Conservation (phyloP, 2,797 vertebrate genomes). For the Sarcoramphus papa region DNA sequence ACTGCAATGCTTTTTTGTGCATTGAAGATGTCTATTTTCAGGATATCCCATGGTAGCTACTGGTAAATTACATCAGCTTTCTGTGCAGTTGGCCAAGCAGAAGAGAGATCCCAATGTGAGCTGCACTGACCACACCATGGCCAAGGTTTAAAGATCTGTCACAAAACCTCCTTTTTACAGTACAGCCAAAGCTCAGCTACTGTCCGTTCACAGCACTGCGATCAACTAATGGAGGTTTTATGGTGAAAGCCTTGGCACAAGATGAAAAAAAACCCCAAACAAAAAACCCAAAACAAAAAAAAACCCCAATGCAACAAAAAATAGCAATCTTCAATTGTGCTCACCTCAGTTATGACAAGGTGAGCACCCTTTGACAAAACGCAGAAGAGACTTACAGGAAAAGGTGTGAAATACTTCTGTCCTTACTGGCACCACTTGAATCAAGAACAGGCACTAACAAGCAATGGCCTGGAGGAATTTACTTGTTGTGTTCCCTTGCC, state of each 20-base stretch:
- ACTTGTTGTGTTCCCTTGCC: constrained; percentile 53
- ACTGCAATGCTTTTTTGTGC: background rate
- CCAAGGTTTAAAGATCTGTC: background rate
- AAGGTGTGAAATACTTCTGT: constrained; percentile 57
- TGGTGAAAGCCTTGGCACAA: background rate
- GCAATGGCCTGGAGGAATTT: constrained; percentile 66
- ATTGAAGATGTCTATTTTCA: background rate
- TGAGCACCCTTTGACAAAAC: constrained; percentile 27
- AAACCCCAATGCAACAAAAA: background rate
- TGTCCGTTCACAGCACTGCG: background rate
- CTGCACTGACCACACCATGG: background rate
- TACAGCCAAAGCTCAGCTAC: background rate
- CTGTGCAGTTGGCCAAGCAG: background rate
- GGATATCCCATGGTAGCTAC: background rate
- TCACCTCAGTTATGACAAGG: background rate
- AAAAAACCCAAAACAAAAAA: background rate
- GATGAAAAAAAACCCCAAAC: background rate
- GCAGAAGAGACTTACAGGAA: constrained; percentile 63
- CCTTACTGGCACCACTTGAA: constrained; percentile 71
- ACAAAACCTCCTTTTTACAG: background rate
- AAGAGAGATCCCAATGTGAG: background rate
- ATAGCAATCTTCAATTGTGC: background rate
- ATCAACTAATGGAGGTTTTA: background rate
- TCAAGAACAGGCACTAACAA: constrained; percentile 71
- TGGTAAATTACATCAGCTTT: background rate